phyloP scores from a whole-genome alignment of 2,797 vertebrate genomes.

The Phalanger gymnotis region DNA sequence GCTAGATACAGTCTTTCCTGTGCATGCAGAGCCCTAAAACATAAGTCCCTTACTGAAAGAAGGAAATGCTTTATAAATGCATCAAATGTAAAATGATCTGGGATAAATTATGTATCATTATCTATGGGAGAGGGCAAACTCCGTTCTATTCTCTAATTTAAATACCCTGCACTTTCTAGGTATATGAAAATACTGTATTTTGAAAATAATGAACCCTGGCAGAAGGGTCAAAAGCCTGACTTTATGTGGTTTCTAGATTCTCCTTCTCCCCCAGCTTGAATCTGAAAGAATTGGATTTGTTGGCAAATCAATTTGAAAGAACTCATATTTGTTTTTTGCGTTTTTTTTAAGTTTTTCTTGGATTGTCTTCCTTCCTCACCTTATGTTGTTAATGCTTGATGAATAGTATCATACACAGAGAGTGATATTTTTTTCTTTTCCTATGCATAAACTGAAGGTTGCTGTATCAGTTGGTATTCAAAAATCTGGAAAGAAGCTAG shows the following conservation, averaged over 20 bases:
- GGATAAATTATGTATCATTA: conserved; percentile 57
- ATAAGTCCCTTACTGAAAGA: conserved; percentile 60
- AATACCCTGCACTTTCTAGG: conserved; percentile 61
- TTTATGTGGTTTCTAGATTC: conserved; percentile 47
- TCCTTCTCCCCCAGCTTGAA: conserved; percentile 45
- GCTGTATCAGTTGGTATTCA: not conserved
- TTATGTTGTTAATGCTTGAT: not conserved
- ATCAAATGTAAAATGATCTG: conserved; percentile 43
- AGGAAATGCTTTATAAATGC: conserved; percentile 50
- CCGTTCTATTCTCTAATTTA: conserved; percentile 48
- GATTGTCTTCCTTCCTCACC: no score
- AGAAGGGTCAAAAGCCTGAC: conserved; percentile 46
- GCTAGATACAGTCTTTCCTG: conserved; percentile 65
- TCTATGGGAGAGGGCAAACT: conserved; percentile 44
- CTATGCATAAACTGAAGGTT: conserved; percentile 44
- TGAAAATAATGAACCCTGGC: conserved; percentile 49
- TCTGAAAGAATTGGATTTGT: conserved; percentile 16
- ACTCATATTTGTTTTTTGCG: not conserved
- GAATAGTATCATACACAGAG: conserved; percentile 25
- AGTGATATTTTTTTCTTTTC: conserved; percentile 39
- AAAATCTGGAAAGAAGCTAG: not conserved
- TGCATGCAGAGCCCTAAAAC: not conserved
- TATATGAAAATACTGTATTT: conserved; percentile 63
- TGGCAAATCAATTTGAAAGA: conserved; percentile 30
- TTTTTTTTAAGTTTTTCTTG: not conserved